Base-by-base conservation (phyloP, 2,113 vertebrate genomes). In the Anarrhichthys ocellatus region DNA sequence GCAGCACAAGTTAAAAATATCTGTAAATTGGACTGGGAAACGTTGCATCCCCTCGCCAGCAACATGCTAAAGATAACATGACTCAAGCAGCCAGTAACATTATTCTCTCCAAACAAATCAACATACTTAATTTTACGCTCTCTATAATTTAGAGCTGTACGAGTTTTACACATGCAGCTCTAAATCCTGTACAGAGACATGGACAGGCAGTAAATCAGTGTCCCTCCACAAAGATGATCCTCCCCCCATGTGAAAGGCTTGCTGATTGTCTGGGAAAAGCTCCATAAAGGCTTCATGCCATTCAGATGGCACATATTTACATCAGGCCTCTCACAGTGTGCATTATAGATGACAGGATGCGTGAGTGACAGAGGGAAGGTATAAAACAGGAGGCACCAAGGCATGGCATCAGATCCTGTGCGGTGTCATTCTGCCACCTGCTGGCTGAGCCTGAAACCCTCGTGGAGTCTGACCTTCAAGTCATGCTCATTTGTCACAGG, bases 401-500 rank as follows among this genome's bases (percentile, higher is more conserved):
- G 6, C 46, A 54, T 11, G 4, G 20, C 46, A 14, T 59, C 54
- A 13, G 78, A 22, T 67, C 18, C 64, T 54, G 5, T 59, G 11
- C 36, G 52, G 89, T 63, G 72, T 81, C 74, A 58, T 64, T 63
- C 83, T 92, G 93, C 93, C 93, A 84, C 89, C 93, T 94, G 84
- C 91, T 91, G 93, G 93, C 52, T 0, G 42, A 54, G 61, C 24
- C 34, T 6, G 36, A 79, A 59, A 80, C 59, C 10, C 24, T 56
- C 72, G 64, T 29, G 27, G 38, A 73, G 74, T 15, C 86, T 90
- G 93, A 92, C 92, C 92, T 94, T 94, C 91, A 92, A 86, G 84
- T 90, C 87, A 40, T 22, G 78, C 86, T 88, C 90, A 56, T 93
- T 92, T 90, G 87, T 93, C 90, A 91, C 86, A 85, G 84, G 58